These are phyloP conservation scores for Cryptoblepharus egeriae DNA, from an alignment of 2,797 vertebrate species.

Conservation along the genomic window DNA sequence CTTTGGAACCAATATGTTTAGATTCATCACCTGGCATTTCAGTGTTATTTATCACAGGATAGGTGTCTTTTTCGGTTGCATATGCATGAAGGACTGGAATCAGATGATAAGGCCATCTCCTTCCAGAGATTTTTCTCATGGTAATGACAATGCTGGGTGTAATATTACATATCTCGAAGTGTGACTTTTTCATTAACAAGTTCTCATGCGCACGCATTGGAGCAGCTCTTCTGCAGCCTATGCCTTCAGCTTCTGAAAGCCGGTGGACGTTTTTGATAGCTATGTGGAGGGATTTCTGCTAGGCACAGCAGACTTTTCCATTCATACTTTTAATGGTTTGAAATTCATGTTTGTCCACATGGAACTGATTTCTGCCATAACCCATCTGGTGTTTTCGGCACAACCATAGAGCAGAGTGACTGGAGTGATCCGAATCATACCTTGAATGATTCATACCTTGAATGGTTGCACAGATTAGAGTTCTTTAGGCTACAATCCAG, in stretches of 20 bases:
- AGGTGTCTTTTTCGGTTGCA: not conserved
- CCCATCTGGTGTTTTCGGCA: constrained; percentile 46
- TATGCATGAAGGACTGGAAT: not conserved
- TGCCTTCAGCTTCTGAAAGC: constrained; percentile 43
- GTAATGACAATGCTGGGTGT: constrained; percentile 26
- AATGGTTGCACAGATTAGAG: not conserved
- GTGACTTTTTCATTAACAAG: constrained; percentile 57
- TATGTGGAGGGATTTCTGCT: constrained; percentile 31
- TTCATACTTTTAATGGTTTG: constrained; percentile 31
- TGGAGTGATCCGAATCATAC: no score
- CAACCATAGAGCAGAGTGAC: constrained; percentile 11
- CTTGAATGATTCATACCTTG: no score
- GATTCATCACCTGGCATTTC: constrained; percentile 15
- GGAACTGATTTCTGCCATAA: constrained; percentile 24
- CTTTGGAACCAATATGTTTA: not conserved
- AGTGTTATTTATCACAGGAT: constrained; percentile 3
- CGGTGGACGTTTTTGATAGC: constrained; percentile 26
- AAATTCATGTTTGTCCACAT: constrained; percentile 28
- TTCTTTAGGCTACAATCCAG: no score
- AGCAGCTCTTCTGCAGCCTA: constrained; percentile 27
- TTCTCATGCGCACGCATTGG: constrained; percentile 44
- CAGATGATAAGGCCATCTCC: constrained; percentile 3
- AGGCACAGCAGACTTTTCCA: not conserved
- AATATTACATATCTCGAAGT: constrained; percentile 42
- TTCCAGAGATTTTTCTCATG: constrained; percentile 42